Evolutionary conservation across 2,113 vertebrate genomes (phyloP).

Genomic region (Sphaerodactylus townsendi): DNA sequence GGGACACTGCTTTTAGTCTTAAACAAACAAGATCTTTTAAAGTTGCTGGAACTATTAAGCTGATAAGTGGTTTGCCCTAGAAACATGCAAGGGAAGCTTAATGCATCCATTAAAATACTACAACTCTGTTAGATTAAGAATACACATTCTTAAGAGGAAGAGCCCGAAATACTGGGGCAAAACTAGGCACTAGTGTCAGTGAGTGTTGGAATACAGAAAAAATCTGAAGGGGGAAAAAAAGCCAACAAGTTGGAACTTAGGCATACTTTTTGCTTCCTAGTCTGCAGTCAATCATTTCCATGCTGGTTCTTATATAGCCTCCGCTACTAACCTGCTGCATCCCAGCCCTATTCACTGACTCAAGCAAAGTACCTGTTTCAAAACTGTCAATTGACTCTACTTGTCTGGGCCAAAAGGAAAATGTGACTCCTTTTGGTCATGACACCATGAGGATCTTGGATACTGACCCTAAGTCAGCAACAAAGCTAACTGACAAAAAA

Average conservation of each 20-base stretch:
- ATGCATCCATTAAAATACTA: neutral
- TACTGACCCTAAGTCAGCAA: neutral
- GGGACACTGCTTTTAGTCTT: neutral
- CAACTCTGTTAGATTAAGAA: neutral
- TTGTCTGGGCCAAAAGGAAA: neutral
- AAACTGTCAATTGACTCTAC: neutral
- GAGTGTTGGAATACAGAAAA: neutral
- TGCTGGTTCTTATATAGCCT: neutral
- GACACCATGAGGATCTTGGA: neutral
- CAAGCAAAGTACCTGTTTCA: neutral
- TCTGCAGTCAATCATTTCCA: neutral
- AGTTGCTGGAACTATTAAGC: neutral
- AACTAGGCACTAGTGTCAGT: neutral
- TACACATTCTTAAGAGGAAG: neutral
- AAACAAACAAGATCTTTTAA: neutral
- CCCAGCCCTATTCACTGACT: neutral
- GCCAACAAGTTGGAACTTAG: too few species aligned
- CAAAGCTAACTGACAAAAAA: neutral
- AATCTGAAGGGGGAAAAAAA: neutral
- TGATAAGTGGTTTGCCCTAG: neutral
- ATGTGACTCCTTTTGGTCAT: neutral
- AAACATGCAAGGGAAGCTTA: neutral
- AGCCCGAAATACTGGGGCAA: neutral
- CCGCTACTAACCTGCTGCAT: neutral
- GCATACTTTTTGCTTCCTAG: neutral